Evolutionary conservation across 2,113 vertebrate species (phyloP), one percentile per base, ranked within the genome.

Genomic region (Colaptes auratus): DNA sequence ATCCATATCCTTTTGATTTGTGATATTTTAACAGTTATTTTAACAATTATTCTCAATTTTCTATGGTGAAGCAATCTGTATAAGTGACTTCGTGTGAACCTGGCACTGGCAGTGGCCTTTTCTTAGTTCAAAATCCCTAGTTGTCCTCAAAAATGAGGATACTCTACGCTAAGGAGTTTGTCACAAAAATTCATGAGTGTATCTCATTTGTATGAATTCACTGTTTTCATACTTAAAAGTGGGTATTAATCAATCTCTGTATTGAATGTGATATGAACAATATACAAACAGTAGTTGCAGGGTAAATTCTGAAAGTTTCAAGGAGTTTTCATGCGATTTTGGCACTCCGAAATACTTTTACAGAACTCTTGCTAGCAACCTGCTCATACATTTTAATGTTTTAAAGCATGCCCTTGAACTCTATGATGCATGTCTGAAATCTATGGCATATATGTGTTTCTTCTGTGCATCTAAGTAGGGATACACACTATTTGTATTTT

Each of bases 1-100:
- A 86, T 53, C 50, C 31, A 21, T 42, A n/a, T 71, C 33, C 35
- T 95, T 95, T 90, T 75, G 46, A 59, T 90, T 83, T 53, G 74
- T 78, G 83, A 50, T 63, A 36, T 92, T 77, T 59, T 85, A 61
- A 81, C 14, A 53, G 42, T n/a, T n/a, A n/a, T n/a, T n/a, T n/a
- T n/a, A n/a, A n/a, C n/a, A 84, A 74, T 72, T 75, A 31, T 35
- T 91, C 30, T 64, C 66, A 91, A 65, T 69, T 73, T 82, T 61
- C 15, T 79, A 35, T n/a, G 52, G 30, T 33, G 8, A 87, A 94
- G 8, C 19, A 70, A 35, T 83, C 44, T 17, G 9, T 86, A 46
- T 30, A 76, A 69, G 28, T 52, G 1, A 55, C 73, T 80, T 77
- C 24, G 17, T 44, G 28, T 23, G 82, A 87, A 19, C 33, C 44